Conservation (phyloP, 1,140 invertebrate genomes). For the Trachymyrmex septentrionalis region DNA sequence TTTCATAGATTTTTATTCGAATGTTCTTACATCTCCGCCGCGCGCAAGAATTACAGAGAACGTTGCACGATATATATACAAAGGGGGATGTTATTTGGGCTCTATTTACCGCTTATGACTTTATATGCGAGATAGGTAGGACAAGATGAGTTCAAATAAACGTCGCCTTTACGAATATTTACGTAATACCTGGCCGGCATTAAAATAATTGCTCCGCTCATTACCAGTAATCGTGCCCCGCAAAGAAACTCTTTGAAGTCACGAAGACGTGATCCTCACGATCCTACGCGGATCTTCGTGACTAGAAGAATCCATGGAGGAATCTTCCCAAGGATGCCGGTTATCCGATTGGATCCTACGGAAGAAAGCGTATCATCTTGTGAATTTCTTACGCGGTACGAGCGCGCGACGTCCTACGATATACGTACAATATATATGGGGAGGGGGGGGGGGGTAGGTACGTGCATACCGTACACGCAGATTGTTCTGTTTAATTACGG, state of each 20-base stretch:
- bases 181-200: conserved; percentile 51
- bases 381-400: conserved; percentile 19
- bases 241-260: conserved; percentile 44
- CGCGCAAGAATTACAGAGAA: conserved; percentile 17
- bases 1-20: conserved; percentile 12
- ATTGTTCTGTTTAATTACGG: conserved; percentile 79
- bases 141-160: conserved; percentile 59
- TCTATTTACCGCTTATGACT: conserved; percentile 2
- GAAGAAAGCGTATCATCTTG: conserved; percentile 48
- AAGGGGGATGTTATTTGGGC: not conserved
- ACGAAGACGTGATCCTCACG: conserved; percentile 53
- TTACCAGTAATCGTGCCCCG: conserved; percentile 65
- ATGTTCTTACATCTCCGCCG: not conserved
- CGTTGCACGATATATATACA: conserved; percentile 17
- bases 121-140: conserved; percentile 29
- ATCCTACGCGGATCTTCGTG: conserved; percentile 58
- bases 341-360: conserved; percentile 32
- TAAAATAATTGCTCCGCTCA: conserved; percentile 71
- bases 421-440: not conserved
- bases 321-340: conserved; percentile 49
- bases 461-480: conserved; percentile 22
- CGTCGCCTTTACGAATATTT: conserved; percentile 68
- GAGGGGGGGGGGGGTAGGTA: conserved; percentile 14
- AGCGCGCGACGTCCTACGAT: conserved; percentile 34
- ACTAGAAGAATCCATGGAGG: conserved; percentile 24